Evolutionary conservation across 1,140 invertebrate genomes (phyloP).

Genomic region (Papilio xuthus): DNA sequence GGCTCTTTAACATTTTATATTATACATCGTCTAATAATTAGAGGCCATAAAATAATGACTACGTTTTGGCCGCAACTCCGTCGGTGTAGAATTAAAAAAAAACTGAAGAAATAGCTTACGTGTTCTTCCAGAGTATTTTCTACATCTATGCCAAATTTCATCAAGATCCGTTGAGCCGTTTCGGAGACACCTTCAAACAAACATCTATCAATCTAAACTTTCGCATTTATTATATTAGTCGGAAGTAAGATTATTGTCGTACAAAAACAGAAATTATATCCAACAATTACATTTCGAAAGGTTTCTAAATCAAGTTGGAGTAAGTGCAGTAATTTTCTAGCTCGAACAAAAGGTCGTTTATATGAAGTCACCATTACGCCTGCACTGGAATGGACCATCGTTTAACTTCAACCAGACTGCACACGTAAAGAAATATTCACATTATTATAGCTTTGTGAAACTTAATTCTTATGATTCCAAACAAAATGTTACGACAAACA

Average conservation of each 20-base stretch:
- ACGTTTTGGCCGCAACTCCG: no score
- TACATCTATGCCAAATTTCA: no score
- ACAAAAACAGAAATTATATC: neutral
- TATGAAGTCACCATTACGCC: neutral
- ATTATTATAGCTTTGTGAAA: neutral
- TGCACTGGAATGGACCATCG: neutral
- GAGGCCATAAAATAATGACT: no score
- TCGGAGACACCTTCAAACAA: no score
- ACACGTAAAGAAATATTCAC: neutral
- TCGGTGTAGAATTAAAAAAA: no score
- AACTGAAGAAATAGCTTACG: no score
- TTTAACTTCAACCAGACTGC: neutral
- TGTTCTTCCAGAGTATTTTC: no score
- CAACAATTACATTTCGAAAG: neutral
- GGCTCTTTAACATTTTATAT: no score
- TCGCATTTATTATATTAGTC: no score
- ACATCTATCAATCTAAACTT: no score
- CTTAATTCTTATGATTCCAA: neutral
- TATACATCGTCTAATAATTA: no score
- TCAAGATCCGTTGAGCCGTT: no score
- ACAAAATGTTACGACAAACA: neutral
- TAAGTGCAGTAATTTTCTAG: neutral
- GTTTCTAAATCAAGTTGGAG: conserved; percentile 7
- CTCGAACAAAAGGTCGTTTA: conserved; percentile 8
- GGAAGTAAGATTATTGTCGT: neutral